Base-by-base conservation (phyloP, 2,888 invertebrate species). In the Ornithoptera priamus region DNA sequence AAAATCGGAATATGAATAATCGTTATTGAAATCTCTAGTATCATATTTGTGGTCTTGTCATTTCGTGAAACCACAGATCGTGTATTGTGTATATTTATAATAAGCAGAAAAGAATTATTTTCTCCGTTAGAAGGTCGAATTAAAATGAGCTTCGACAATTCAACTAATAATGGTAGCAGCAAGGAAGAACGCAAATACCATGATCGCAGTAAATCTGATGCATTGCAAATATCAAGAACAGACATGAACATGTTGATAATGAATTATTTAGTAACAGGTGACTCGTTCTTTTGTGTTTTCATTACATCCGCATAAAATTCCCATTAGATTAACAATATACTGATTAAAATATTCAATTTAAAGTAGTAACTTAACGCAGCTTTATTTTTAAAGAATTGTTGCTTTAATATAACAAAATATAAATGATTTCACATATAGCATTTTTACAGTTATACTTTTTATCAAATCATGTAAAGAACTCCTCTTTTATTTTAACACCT, bases 171-270 rank as follows among this genome's bases (percentile, higher is more conserved):
- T 79, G 80, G 81, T 30, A 86, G 80, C 72, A 63, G 22, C 67
- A 92, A 89, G 80, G 86, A 86, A 64, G 91, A 91, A 68, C 83
- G 90, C 62, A 87, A 94, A 75, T 94, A 95, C 81, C 95, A 96
- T 75, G 96, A 97, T 77, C 93, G 96, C 78, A 94, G 94, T 73
- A 94, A 95, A 81, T 88, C 97, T 18, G 96, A 96, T 82, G 94
- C 95, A 74, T 93, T 95, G 75, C 97, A 97, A 78, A 95, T 98
- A 77, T 97, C 97, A 68, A 94, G 98, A 78, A 95, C 96, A 59
- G 97, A 98, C 80, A 98, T 99, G 97, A 99, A 99, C 89, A 97
- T 97, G 88, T 94, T 99, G 74, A 98, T 99, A 76, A 99, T 99
- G 99, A 99, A 99, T 92, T 99, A 99, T 90, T 94, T 99, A 81